phyloP scores from a whole-genome alignment of 2,888 invertebrate genomes.

The Mimachlamys varia region DNA sequence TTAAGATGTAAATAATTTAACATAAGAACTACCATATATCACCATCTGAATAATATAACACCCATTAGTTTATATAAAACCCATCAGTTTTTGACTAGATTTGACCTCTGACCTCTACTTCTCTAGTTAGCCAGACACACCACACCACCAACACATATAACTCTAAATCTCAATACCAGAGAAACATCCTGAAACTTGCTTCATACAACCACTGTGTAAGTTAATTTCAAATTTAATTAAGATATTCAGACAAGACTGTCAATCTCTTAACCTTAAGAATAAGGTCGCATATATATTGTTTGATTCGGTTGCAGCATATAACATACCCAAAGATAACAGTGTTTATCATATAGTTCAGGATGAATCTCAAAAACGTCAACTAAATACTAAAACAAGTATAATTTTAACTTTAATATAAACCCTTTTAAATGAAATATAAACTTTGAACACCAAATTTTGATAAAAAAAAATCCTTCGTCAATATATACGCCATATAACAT shows the following conservation, averaged over 20 bases:
- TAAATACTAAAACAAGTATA: background rate
- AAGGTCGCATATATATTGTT: no score
- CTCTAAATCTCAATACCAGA: background rate
- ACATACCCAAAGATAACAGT: no score
- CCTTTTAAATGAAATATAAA: background rate
- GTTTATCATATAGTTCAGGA: background rate
- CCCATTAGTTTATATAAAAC: no score
- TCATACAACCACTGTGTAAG: background rate
- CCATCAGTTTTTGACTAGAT: background rate
- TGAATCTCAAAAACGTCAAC: background rate
- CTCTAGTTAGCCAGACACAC: slow-evolving; percentile 9
- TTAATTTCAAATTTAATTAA: no score
- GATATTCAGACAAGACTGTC: no score
- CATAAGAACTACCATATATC: background rate
- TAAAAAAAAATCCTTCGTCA: background rate
- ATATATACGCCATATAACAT: background rate
- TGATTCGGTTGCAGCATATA: no score
- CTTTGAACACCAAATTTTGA: background rate
- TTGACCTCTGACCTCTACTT: background rate
- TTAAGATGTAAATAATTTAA: background rate
- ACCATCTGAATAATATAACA: background rate
- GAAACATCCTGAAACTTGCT: slow-evolving; percentile 21
- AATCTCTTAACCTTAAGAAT: no score
- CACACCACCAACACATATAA: background rate
- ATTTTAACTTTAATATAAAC: background rate